Evolutionary conservation across 2,113 vertebrate species (phyloP), one percentile per base, ranked within the genome.

Genomic region (Glareola pratincola): DNA sequence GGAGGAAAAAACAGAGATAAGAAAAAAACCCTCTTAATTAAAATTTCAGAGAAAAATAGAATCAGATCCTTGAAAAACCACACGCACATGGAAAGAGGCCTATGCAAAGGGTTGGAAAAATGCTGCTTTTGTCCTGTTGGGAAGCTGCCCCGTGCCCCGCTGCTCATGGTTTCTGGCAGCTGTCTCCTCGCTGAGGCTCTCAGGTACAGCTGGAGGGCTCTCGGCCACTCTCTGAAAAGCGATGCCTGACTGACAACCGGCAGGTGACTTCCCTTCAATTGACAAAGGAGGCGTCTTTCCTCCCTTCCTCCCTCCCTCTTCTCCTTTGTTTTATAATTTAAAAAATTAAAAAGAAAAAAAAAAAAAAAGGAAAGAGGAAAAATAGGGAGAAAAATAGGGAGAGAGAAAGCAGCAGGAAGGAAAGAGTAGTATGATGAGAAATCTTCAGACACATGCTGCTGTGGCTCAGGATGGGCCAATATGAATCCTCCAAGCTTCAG

Each of bases 251-350:
- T 98, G 98, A 98, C 98, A 97, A 88, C 97, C 51, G 95, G 94
- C 98, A 98, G 97, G 97, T 99, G 98, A 96, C 57, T 92, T 94
- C 96, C 92, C 91, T 88, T 98, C 98, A 97, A 95, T 91, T 95
- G 89, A 96, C 80, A 88, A 91, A 94, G 83, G 89, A 80, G 15
- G 17, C 1, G 4, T 17, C 39, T 64, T 90, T 81, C 56, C 22
- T 85, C 45, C 53, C 22, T 37, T 8, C 16, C 57, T 39, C 14
- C 36, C 23, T 91, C 41, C 14, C 0, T 2, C 3, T 88, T 72
- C 41, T 36, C 19, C 16, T 5, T 69, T 51, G 24, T 23, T 32
- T 59, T 17, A 12, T 4, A 9, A 21, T 36, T 68, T 8, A 32
- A 85, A 79, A 53, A 39, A 11, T 11, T 22, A 6, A 29, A 22